Base-by-base conservation (phyloP, 2,113 vertebrate genomes). In the Calidris pugnax region DNA sequence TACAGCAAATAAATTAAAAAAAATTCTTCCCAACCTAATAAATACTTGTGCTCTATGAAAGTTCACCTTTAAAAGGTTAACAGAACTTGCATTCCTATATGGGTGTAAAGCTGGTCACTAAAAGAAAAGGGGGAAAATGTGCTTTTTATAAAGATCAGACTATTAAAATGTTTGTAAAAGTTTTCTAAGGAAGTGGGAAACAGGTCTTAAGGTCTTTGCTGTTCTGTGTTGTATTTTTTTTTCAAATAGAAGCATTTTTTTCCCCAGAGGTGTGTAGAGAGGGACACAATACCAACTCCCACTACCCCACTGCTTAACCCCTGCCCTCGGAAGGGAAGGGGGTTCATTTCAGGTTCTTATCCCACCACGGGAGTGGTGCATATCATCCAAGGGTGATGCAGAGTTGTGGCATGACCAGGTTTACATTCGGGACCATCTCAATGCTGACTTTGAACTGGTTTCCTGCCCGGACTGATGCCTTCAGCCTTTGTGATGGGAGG, bases 341-440 rank as follows among this genome's bases (percentile, higher is more conserved):
- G 14, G 15, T 50, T 75, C 13, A 2, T 32, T 27, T 41, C 35
- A 79, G 56, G 55, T 37, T 28, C 26, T 18, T 28, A 5, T 24
- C 63, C 62, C 3, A 1, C 64, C 47, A 32, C 0, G 3, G 28
- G 39, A 20, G 7, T 35, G 2, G 23, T 2, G 9, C 3, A 16
- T 12, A 7, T 13, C 35, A 67, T 12, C 18, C 12, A 5, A 26
- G 64, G 71, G 26, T 10, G 21, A 9, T 0, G 11, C n/a, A 10
- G 55, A 39, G 59, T 0, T n/a, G 7, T 8, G 69, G 22, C 24
- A 1, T 23, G 22, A 27, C 16, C 12, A 20, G 32, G 43, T 33
- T 47, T 21, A 21, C 28, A 7, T 33, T 50, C 48, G 37, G 48
- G 60, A 73, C 53, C 41, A 12, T 4, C 35, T 57, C 43, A 4